A percentile compares a stretch with the other conserved stretches of the same genome.
Conservation (phyloP, 1,140 invertebrate genomes). For the Zaprionus africanus region DNA sequence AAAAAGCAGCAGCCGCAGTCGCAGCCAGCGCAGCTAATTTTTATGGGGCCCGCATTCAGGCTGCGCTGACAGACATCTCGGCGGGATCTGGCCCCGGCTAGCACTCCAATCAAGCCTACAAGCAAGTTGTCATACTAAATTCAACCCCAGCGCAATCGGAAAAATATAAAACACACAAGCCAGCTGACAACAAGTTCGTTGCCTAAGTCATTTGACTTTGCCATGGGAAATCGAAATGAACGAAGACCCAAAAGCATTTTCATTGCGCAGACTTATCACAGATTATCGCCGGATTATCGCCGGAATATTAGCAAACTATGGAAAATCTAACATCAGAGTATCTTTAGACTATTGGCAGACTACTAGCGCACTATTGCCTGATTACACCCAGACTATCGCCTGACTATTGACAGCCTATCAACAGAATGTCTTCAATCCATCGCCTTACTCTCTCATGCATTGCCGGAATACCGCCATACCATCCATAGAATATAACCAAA, state of each 20-base stretch:
- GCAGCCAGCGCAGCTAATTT: constrained; percentile 63
- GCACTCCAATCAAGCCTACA: constrained; percentile 50
- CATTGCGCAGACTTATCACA: not conserved
- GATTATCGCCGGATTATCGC: not conserved
- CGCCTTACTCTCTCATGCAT: too few species aligned
- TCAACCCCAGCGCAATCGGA: constrained; percentile 16
- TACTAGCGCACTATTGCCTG: too few species aligned
- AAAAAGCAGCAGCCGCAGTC: constrained; percentile 60
- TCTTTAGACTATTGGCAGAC: too few species aligned
- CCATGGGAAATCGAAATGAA: not conserved
- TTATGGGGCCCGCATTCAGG: constrained; percentile 64
- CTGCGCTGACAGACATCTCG: constrained; percentile 79
- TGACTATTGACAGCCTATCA: too few species aligned
- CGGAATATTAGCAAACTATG: not conserved
- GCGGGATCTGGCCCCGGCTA: constrained; percentile 62
- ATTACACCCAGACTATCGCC: too few species aligned
- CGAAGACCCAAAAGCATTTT: not conserved
- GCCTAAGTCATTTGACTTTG: constrained; percentile 50
- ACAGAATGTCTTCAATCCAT: too few species aligned
- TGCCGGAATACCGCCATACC: too few species aligned
- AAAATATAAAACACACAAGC: constrained; percentile 14
- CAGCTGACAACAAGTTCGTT: constrained; percentile 66
- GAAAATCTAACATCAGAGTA: too few species aligned
- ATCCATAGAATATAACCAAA: too few species aligned
- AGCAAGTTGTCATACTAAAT: constrained; percentile 31